phyloP scores from a whole-genome alignment of 2,888 invertebrate genomes.

The Laspeyria flexula region DNA sequence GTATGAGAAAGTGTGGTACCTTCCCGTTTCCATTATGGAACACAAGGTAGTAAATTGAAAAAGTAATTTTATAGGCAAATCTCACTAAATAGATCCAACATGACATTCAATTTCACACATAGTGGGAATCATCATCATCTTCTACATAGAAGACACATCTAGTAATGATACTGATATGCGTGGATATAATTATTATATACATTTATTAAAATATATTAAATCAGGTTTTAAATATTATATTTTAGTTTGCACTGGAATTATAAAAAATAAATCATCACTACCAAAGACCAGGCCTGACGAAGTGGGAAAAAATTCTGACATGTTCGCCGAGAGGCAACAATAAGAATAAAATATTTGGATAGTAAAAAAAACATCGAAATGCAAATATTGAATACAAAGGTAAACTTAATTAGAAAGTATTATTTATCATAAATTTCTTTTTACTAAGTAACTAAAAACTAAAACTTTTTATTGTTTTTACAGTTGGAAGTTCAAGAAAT shows the following conservation, averaged over 20 bases:
- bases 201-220: neutral
- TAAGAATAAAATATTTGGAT: neutral
- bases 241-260: too few relatives aligned
- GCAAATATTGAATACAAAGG: neutral
- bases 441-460: neutral
- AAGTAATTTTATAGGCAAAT: too few relatives aligned
- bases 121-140: too few relatives aligned
- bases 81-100: too few relatives aligned
- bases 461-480: neutral
- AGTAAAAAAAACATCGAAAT: neutral
- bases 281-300: too few relatives aligned
- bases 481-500: neutral
- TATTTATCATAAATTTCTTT: neutral
- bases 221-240: neutral
- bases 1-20: too few relatives aligned
- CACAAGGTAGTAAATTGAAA: too few relatives aligned
- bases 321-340: neutral
- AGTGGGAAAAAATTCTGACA: neutral
- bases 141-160: too few relatives aligned
- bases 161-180: too few relatives aligned
- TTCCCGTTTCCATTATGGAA: too few relatives aligned
- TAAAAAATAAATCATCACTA: neutral
- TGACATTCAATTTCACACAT: too few relatives aligned
- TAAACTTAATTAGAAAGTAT: neutral
- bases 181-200: too few relatives aligned